Evolutionary conservation across 2,797 vertebrate species (phyloP).

Genomic region (Leucoraja ocellata): DNA sequence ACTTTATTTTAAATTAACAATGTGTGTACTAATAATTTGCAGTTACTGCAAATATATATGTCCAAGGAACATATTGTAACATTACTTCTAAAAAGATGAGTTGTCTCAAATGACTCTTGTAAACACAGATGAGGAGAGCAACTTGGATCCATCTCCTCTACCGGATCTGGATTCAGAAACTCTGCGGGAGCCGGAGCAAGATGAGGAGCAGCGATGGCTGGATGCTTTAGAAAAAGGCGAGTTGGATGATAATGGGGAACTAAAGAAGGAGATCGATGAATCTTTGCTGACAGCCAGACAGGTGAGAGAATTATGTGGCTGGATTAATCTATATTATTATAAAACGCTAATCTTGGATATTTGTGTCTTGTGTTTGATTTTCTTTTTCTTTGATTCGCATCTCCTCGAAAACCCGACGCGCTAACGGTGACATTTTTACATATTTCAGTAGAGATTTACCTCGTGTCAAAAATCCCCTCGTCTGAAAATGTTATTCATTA

Average conservation of each 20-base stretch:
- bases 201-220: slow-evolving; percentile 88
- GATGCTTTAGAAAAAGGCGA: slow-evolving; percentile 89
- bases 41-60: no score
- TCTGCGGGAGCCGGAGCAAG: slow-evolving; percentile 66
- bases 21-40: no score
- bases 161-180: slow-evolving; percentile 68
- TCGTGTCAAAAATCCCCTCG: no score
- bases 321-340: not conserved
- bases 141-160: slow-evolving; percentile 78
- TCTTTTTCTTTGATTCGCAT: no score
- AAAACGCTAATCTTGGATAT: no score
- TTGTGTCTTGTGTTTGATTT: no score
- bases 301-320: slow-evolving; percentile 52
- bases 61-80: not conserved
- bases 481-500: no score
- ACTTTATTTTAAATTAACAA: no score
- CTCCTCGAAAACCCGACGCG: no score
- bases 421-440: no score
- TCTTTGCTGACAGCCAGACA: slow-evolving; percentile 83
- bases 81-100: not conserved
- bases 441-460: no score
- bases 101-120: not conserved
- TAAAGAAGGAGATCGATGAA: slow-evolving; percentile 89
- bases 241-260: slow-evolving; percentile 87
- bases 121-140: slow-evolving; percentile 87